These are phyloP conservation scores for Phacellophora camtschatica DNA, from an alignment of 30 jellyfish, hydroid and myxozoan species.

Conservation along the genomic window DNA sequence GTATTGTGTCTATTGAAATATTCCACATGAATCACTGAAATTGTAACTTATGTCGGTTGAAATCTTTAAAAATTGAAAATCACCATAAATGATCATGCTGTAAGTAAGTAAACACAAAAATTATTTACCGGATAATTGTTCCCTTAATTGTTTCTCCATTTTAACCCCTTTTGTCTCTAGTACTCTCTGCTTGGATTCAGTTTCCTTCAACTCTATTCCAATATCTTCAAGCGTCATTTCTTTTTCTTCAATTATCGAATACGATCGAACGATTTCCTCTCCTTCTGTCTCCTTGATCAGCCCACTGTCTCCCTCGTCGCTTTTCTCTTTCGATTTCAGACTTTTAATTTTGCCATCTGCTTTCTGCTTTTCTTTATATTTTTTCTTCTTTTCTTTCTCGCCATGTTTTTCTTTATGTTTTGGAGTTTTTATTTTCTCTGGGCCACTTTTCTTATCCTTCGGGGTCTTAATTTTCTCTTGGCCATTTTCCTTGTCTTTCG, in stretches of 20 bases:
- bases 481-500: neutral
- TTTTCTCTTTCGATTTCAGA: neutral
- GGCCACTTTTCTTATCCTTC: neutral
- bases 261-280: neutral
- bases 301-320: neutral
- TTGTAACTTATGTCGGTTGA: too few species aligned
- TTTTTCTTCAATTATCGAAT: slow-evolving; percentile 45
- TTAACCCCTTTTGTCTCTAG: slow-evolving; percentile 82
- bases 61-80: too few species aligned
- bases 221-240: slow-evolving; percentile 71
- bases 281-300: neutral
- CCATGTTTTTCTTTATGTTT: neutral
- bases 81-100: too few species aligned
- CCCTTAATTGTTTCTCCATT: slow-evolving; percentile 92
- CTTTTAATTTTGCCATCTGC: neutral
- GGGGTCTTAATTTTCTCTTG: neutral
- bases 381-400: neutral
- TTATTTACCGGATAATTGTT: slow-evolving; percentile 69
- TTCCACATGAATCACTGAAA: too few species aligned
- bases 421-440: neutral
- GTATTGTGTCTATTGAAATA: too few species aligned
- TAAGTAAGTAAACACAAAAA: too few species aligned
- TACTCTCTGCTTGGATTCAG: slow-evolving; percentile 71
- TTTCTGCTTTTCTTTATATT: neutral
- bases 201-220: slow-evolving; percentile 56